Conservation (phyloP, 2,113 vertebrate species). For the Danio rerio region GRCz12tu NC_133190.1:31106001-31106500, state of each 20-base stretch:
- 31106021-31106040: conserved; percentile 49
- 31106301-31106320: conserved; percentile 8
- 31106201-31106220: background rate
- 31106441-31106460: background rate
- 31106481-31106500: background rate
- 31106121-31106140: background rate
- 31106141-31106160: background rate
- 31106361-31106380: background rate
- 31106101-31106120: too few species aligned
- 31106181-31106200: background rate
- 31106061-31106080: conserved; percentile 62
- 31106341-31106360: conserved; percentile 13
- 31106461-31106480: background rate
- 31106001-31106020: conserved; percentile 49
- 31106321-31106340: conserved; percentile 15
- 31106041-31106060: conserved; percentile 62
- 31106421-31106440: background rate
- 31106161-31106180: background rate
- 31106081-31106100: background rate
- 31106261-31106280: conserved; percentile 9
- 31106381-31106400: background rate
- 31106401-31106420: background rate
- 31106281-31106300: background rate
- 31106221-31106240: background rate
- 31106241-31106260: conserved; percentile 1